Evolutionary conservation across 2,797 vertebrate genomes (phyloP), one percentile per base, ranked within the genome.

Genomic region (Jordanella pulchra): DNA sequence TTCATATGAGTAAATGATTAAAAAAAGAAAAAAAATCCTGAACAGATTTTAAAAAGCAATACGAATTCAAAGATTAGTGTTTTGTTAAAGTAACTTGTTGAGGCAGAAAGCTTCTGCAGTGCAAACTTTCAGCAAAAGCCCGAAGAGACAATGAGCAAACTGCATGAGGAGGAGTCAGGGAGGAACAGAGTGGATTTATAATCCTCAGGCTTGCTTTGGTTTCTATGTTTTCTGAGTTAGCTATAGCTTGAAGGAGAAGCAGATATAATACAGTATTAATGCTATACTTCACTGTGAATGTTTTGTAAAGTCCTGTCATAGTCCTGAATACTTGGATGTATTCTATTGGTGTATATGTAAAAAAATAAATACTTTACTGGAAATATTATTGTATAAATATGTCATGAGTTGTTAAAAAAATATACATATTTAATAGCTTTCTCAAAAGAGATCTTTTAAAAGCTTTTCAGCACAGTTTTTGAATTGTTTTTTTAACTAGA

Each of bases 181-280:
- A 80, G 77, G 75, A 75, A 77, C 76, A 76, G 73, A 69, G 77
- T 79, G 80, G 30, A 84, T 87, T 89, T 83, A 77, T 28, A 86
- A 86, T 88, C 89, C 89, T 81, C 75, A 70, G 87, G 89, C 87
- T 87, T 86, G 35, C 88, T 88, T 86, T 88, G 87, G 76, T 87
- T 87, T 89, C 88, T 66, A 76, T 88, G 85, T 84, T 70, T 77
- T 69, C 80, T 73, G 70, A 53, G 73, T 86, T 86, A 39, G 78
- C 83, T 61, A 23, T 60, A 76, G 76, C 70, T 84, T 87, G 76
- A 77, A 81, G 83, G 55, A 81, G 76, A 83, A 83, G 86, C 79
- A 81, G 67, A 76, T 81, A 80, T 80, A 84, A 88, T 83, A 72
- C 71, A 75, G 64, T 67, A 60, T 66, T 72, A 79, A 82, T 77